phyloP scores from a whole-genome alignment of 2,888 invertebrate species.

The Halocaridina rubra region DNA sequence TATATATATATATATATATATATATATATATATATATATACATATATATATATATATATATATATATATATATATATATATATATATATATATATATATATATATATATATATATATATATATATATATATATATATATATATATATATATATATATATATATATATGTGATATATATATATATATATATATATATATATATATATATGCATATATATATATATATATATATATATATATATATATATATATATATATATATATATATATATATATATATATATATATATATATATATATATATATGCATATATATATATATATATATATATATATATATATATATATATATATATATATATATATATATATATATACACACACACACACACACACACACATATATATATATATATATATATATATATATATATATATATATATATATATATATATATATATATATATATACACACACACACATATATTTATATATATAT shows the following conservation, averaged over 20 bases:
- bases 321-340: background rate
- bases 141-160: background rate
- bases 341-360: background rate
- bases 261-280: background rate
- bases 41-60: background rate
- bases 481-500: background rate
- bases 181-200: background rate
- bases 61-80: background rate
- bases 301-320: background rate
- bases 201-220: background rate
- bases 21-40: background rate
- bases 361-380: background rate
- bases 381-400: background rate
- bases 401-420: background rate
- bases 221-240: background rate
- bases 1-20: background rate
- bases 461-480: background rate
- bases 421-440: background rate
- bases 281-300: background rate
- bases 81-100: background rate
- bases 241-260: background rate
- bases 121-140: background rate
- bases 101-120: background rate
- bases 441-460: background rate
- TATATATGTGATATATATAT: background rate